These are phyloP conservation scores for Diachrysia chrysitis DNA, from an alignment of 2,888 invertebrate genomes.

Conservation along the genomic window DNA sequence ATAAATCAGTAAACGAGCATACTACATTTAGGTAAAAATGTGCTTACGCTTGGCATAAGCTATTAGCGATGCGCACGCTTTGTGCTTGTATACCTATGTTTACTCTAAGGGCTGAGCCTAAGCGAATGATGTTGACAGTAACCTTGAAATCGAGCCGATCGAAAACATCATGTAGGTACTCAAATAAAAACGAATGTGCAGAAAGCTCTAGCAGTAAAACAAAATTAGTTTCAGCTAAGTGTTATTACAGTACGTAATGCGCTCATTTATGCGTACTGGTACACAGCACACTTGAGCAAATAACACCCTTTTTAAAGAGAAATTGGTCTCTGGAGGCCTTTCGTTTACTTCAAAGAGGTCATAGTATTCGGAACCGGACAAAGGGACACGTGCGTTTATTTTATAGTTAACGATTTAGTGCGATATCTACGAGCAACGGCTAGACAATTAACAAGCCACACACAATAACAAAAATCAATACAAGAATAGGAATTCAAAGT, in stretches of 20 bases:
- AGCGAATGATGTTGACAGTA: not conserved
- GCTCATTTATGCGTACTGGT: slow-evolving; percentile 57
- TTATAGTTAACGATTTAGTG: slow-evolving; percentile 74
- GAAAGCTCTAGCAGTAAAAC: slow-evolving; percentile 44
- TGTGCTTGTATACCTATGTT: too few species aligned
- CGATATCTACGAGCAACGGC: slow-evolving; percentile 67
- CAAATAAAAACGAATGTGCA: slow-evolving; percentile 33
- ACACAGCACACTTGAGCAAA: slow-evolving; percentile 68
- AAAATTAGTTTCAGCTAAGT: slow-evolving; percentile 58
- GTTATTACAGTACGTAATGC: slow-evolving; percentile 61
- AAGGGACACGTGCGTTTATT: slow-evolving; percentile 71
- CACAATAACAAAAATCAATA: slow-evolving; percentile 79
- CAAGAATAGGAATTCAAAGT: slow-evolving; percentile 54
- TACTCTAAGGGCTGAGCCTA: not conserved
- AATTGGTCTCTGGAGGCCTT: slow-evolving; percentile 64
- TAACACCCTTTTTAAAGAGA: slow-evolving; percentile 69
- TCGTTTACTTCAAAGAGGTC: slow-evolving; percentile 69
- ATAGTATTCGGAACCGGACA: slow-evolving; percentile 67
- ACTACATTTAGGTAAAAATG: too few species aligned
- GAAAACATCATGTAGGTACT: slow-evolving; percentile 21
- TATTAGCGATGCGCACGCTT: too few species aligned
- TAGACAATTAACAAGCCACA: slow-evolving; percentile 70
- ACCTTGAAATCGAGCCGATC: slow-evolving; percentile 9
- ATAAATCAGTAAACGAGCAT: too few species aligned
- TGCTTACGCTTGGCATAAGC: too few species aligned